Evolutionary conservation across 2,888 invertebrate genomes (phyloP).

Genomic region (Mycalesis mineus): DNA sequence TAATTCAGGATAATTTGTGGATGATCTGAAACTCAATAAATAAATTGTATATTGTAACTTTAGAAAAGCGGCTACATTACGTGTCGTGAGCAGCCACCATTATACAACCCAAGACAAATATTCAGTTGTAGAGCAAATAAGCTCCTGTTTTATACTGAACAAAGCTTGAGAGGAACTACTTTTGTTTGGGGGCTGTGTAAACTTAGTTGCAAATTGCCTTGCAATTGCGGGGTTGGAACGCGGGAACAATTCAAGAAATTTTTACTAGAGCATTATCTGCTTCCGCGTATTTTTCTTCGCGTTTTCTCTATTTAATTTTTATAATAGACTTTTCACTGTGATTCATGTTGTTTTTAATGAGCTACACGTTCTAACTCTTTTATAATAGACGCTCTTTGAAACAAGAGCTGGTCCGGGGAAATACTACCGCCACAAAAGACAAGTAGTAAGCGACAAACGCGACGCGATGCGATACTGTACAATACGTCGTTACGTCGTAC

Average conservation of each 20-base stretch:
- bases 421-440: too few relatives aligned
- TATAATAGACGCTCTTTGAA: too few relatives aligned
- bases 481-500: too few relatives aligned
- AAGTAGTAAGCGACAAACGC: too few relatives aligned
- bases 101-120: not conserved
- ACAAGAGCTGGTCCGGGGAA: too few relatives aligned
- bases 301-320: not conserved
- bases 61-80: not conserved
- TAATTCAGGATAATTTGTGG: too few relatives aligned
- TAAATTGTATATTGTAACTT: too few relatives aligned
- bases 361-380: too few relatives aligned
- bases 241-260: not conserved
- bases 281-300: not conserved
- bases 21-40: too few relatives aligned
- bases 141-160: constrained; percentile 5
- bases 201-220: constrained; percentile 9
- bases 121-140: constrained; percentile 6
- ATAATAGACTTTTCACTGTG: too few relatives aligned
- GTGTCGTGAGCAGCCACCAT: not conserved
- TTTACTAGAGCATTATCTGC: not conserved
- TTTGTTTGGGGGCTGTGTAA: constrained; percentile 9
- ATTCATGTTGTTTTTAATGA: too few relatives aligned
- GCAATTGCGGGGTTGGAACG: constrained; percentile 5
- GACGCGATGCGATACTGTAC: too few relatives aligned
- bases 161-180: constrained; percentile 4